Evolutionary conservation across 2,888 invertebrate species (phyloP), one percentile per base, ranked within the genome.

Genomic region (Synergus gifuensis): DNA sequence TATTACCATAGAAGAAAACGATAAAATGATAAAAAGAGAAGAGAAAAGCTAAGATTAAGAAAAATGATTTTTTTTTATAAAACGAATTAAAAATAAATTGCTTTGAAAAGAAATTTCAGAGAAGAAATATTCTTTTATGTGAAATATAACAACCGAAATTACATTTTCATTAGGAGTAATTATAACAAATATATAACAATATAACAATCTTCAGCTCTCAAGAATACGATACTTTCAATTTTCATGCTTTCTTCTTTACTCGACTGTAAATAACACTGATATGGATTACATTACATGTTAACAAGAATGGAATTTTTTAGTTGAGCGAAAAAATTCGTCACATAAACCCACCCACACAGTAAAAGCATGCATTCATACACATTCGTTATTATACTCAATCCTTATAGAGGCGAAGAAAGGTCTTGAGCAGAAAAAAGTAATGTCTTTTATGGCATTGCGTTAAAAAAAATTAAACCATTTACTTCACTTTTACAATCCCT

Each of bases 261-360:
- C 12, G 22, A 3, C 22, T 60, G 4, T 22, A 60, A 22, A 60
- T 60, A 4, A 60, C 11, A 60, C 3, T 11, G 18, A 22, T 22
- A 22, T 22, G 22, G 9, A 60, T 22, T 22, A 22, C 9, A 60
- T 22, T 22, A 22, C 9, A 66, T 66, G 4, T 42, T 66, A 40
- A 36, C 12, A 40, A 14, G 36, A 44, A 44, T 66, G 66, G 66
- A 66, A 66, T 66, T 66, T 42, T 66, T 12, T 3, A 66, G 16
- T 40, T 28, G 11, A 22, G 12, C 66, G 66, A 42, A 36, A 66
- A 42, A 66, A 40, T n/a, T 66, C 36, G 66, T 40, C 11, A n/a
- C 28, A n/a, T 40, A 66, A 66, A 66, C 8, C n/a, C 4, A n/a
- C 58, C 4, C 18, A 18, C n/a, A 22, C 9, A 60, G 18, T 60